phyloP scores from a whole-genome alignment of 2,113 vertebrate species.

The Dasypus novemcinctus region DNA sequence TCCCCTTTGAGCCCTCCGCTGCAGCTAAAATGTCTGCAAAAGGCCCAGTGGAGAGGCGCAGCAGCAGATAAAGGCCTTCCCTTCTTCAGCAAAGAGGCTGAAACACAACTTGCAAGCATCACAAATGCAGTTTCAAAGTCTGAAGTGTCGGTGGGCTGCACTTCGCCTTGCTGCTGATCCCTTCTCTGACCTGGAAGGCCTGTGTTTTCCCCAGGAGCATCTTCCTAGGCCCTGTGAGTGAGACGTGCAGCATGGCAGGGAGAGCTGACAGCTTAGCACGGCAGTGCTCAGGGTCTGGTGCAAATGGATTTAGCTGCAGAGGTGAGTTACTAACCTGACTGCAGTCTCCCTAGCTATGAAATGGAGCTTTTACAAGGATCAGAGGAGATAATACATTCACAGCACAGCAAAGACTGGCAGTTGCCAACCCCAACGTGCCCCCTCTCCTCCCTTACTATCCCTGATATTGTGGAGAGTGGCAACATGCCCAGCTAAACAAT shows the following conservation, averaged over 20 bases:
- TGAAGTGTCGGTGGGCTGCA: background rate
- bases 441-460: background rate
- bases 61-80: background rate
- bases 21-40: background rate
- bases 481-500: background rate
- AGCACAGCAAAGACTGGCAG: background rate
- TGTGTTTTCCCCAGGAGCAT: background rate
- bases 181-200: background rate
- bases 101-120: background rate
- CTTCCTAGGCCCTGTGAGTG: background rate
- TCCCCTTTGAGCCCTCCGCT: background rate
- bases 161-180: too few relatives aligned
- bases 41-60: background rate
- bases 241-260: background rate
- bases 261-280: background rate
- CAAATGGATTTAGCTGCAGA: background rate
- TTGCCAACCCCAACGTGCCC: background rate
- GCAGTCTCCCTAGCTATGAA: slow-evolving; percentile 28
- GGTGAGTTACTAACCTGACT: slow-evolving; percentile 8
- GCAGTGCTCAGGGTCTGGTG: background rate
- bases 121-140: background rate
- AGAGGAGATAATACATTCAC: background rate
- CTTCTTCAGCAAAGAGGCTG: background rate
- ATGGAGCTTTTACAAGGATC: background rate
- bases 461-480: too few relatives aligned